Percentiles rank a stretch among this genome's conserved stretches.
These are phyloP conservation scores for Parnassius orleans DNA, from an alignment of 2,888 invertebrate genomes.

Conservation along the genomic window DNA sequence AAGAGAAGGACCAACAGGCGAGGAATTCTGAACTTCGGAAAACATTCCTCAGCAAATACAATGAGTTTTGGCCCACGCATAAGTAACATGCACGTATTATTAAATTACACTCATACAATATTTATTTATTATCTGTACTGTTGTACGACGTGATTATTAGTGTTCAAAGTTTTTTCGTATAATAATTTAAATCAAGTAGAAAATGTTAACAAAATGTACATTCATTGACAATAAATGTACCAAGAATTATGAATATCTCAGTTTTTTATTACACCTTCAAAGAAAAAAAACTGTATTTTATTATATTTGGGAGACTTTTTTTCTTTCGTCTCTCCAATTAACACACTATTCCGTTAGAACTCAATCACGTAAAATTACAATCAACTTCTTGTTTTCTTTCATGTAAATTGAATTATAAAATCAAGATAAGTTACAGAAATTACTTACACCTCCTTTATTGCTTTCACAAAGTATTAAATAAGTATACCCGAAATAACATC, in stretches of 20 bases:
- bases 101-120: not conserved
- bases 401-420: no score
- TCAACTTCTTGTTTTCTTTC: no score
- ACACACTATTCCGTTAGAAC: no score
- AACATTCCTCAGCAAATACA: slow-evolving; percentile 75
- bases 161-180: slow-evolving; percentile 42
- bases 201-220: slow-evolving; percentile 16
- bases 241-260: not conserved
- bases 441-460: no score
- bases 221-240: slow-evolving; percentile 13
- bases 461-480: no score
- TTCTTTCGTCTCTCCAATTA: no score
- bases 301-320: no score
- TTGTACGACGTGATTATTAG: slow-evolving; percentile 42
- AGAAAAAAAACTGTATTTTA: no score
- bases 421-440: no score
- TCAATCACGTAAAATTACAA: no score
- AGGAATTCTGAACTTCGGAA: slow-evolving; percentile 83
- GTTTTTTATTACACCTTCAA: no score
- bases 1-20: slow-evolving; percentile 83
- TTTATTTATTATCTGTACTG: slow-evolving; percentile 24
- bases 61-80: slow-evolving; percentile 72
- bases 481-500: no score
- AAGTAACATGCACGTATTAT: slow-evolving; percentile 44
- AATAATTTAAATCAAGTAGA: slow-evolving; percentile 37